Percentiles rank a stretch among this genome's conserved stretches.
phyloP scores from a whole-genome alignment of 2,797 vertebrate species.

The Eulemur albifrons region DNA sequence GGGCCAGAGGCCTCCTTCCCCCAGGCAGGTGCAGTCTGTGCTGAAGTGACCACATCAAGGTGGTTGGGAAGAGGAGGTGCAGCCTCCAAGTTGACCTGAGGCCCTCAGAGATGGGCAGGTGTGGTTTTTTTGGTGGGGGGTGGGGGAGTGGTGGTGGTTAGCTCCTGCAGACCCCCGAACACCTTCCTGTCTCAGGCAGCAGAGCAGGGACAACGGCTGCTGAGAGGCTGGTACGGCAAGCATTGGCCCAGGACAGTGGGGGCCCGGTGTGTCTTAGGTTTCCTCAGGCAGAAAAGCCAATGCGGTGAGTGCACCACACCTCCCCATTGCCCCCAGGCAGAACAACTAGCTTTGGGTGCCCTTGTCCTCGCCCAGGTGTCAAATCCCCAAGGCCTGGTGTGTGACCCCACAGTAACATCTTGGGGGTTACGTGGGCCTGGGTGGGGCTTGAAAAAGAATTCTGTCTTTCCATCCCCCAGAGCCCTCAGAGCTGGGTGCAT shows the following conservation, averaged over 20 bases:
- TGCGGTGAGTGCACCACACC: rapidly evolving
- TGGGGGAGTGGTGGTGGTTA: background rate
- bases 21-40: no score
- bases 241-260: background rate
- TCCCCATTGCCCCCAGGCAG: rapidly evolving
- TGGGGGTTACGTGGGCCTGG: background rate
- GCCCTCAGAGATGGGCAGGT: background rate
- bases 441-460: background rate
- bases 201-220: background rate
- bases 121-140: no score
- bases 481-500: background rate
- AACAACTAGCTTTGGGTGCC: background rate
- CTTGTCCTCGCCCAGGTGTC: rapidly evolving
- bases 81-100: background rate
- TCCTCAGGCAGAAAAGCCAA: background rate
- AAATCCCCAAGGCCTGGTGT: background rate
- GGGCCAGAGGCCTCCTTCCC: background rate
- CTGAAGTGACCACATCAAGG: background rate
- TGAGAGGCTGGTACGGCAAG: background rate
- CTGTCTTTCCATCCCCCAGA: background rate
- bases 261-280: background rate
- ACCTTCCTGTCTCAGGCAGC: background rate
- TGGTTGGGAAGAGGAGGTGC: background rate
- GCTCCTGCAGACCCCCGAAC: background rate
- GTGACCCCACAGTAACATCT: background rate